phyloP scores from a whole-genome alignment of 2,888 invertebrate species.

The Macrophya annulata region DNA sequence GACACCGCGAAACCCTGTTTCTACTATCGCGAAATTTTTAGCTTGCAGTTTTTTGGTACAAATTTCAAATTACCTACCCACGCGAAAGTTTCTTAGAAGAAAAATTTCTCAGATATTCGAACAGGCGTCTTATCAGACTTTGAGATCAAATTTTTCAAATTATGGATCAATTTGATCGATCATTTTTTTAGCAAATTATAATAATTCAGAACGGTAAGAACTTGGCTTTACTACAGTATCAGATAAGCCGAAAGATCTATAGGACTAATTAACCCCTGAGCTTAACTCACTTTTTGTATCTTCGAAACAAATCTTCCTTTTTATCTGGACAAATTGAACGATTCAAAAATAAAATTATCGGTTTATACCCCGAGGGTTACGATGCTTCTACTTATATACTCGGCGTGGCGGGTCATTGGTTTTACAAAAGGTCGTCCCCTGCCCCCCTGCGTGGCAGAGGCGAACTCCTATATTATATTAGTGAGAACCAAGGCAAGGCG shows the following conservation, averaged over 20 bases:
- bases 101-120: neutral
- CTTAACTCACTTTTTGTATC: neutral
- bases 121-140: too few species aligned
- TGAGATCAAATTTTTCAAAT: too few species aligned
- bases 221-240: neutral
- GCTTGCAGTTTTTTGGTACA: neutral
- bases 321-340: constrained; percentile 65
- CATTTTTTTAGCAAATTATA: too few species aligned
- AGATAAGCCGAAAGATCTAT: neutral
- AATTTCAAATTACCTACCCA: neutral
- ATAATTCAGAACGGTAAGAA: neutral
- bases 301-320: constrained; percentile 52
- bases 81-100: neutral
- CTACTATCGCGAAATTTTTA: neutral
- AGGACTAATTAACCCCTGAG: neutral
- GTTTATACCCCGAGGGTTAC: constrained; percentile 54
- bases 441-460: constrained; percentile 46
- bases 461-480: constrained; percentile 56
- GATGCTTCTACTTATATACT: constrained; percentile 3
- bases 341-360: constrained; percentile 67
- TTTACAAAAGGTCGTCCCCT: constrained; percentile 56
- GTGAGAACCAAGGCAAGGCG: constrained; percentile 41
- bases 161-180: too few species aligned
- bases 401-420: constrained; percentile 58
- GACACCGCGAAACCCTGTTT: neutral